phyloP scores from a whole-genome alignment of 2,797 vertebrate species.

The Leptoclinus maculatus region DNA sequence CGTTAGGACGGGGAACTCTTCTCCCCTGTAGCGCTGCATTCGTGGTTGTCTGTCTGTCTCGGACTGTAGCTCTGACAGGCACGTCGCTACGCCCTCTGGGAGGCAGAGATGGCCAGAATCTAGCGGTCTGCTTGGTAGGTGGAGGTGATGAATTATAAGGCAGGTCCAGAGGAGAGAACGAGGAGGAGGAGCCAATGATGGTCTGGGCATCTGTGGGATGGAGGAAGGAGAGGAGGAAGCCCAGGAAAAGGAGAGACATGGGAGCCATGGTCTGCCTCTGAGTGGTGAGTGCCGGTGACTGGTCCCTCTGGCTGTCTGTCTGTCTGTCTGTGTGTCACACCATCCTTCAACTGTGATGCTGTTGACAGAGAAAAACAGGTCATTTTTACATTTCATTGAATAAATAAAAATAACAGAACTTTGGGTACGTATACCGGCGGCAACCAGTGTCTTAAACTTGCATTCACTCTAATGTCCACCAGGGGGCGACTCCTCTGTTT shows the following conservation, averaged over 20 bases:
- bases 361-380: constrained; percentile 47
- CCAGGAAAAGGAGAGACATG: constrained; percentile 58
- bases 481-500: neutral
- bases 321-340: constrained; percentile 54
- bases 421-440: neutral
- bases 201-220: constrained; percentile 68
- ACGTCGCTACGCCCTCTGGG: constrained; percentile 72
- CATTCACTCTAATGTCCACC: neutral
- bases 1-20: constrained; percentile 37
- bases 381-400: neutral
- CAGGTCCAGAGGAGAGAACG: constrained; percentile 53
- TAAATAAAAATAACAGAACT: neutral
- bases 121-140: constrained; percentile 61
- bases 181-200: constrained; percentile 67
- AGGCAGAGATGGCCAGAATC: constrained; percentile 59
- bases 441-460: neutral
- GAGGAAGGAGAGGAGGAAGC: constrained; percentile 68
- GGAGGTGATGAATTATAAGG: constrained; percentile 43
- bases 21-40: constrained; percentile 45
- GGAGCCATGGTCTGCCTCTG: constrained; percentile 68
- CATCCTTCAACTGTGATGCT: constrained; percentile 68
- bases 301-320: constrained; percentile 35
- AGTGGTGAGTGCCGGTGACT: constrained; percentile 32
- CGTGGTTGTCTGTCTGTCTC: constrained; percentile 38
- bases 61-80: constrained; percentile 59